A percentile compares a stretch with the other conserved stretches of the same genome.
Evolutionary conservation across 2,113 vertebrate species (phyloP).

Genomic region (Garra rufa): DNA sequence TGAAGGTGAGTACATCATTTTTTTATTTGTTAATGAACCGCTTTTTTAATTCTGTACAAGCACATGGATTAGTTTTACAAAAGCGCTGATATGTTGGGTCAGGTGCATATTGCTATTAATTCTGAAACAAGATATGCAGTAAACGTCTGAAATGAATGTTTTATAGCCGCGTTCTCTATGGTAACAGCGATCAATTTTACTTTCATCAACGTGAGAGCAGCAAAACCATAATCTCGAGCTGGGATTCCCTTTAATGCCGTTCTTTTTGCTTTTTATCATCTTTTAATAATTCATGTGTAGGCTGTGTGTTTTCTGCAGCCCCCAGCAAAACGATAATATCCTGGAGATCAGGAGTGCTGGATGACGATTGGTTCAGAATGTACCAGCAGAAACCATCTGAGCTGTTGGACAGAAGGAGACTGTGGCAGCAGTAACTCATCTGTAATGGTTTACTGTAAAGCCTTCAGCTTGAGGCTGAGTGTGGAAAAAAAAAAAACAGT

Average conservation of each 20-base stretch:
- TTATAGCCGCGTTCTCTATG: not conserved
- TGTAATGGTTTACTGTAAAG: constrained; percentile 32
- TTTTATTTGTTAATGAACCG: not conserved
- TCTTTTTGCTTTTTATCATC: constrained; percentile 48
- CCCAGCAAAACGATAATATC: constrained; percentile 42
- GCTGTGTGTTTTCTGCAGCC: constrained; percentile 10
- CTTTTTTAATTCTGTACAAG: not conserved
- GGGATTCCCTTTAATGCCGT: constrained; percentile 26
- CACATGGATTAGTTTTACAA: not conserved
- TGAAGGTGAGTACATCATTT: not conserved
- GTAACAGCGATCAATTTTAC: constrained; percentile 28
- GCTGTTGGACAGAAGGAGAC: not conserved
- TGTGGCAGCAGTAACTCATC: constrained; percentile 11
- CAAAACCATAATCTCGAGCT: not conserved
- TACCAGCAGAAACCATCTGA: constrained; percentile 8
- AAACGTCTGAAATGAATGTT: constrained; percentile 26
- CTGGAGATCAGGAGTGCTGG: constrained; percentile 5
- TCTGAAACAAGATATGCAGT: not conserved
- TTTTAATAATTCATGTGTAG: constrained; percentile 56
- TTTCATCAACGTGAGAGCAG: constrained; percentile 34
- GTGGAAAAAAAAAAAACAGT: constrained; percentile 1
- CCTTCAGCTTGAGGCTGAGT: constrained; percentile 32
- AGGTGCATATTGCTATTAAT: constrained; percentile 13
- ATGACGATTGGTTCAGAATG: not conserved
- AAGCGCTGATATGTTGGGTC: not conserved